These are phyloP conservation scores for Yponomeuta evonymella DNA, from an alignment of 2,888 invertebrate genomes.

Conservation along the genomic window DNA sequence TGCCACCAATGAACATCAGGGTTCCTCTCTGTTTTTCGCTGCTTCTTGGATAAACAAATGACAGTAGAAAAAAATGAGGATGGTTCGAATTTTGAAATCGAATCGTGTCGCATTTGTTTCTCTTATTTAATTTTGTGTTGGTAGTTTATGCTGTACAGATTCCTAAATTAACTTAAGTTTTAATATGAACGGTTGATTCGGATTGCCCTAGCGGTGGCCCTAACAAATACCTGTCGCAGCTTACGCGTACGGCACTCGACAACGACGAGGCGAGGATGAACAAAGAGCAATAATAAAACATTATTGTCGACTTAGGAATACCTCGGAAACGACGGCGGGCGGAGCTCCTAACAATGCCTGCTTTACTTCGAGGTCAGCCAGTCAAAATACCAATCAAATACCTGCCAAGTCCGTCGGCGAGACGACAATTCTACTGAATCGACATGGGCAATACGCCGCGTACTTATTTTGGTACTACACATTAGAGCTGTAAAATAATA, in stretches of 20 bases:
- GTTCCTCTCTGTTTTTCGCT: not conserved
- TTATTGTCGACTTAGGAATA: constrained; percentile 34
- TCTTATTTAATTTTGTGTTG: not conserved
- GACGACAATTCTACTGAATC: constrained; percentile 65
- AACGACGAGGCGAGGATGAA: constrained; percentile 36
- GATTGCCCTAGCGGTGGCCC: constrained; percentile 26
- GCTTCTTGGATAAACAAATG: not conserved
- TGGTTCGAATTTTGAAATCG: not conserved
- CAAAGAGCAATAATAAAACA: constrained; percentile 27
- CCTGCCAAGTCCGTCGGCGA: constrained; percentile 73
- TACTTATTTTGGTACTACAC: constrained; percentile 69
- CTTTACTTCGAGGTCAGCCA: constrained; percentile 41
- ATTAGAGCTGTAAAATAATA: constrained; percentile 69
- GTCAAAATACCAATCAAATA: constrained; percentile 74
- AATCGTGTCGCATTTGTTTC: not conserved
- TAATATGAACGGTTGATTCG: not conserved
- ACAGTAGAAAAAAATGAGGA: not conserved
- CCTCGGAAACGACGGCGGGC: constrained; percentile 61
- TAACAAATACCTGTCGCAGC: constrained; percentile 68
- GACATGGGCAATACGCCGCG: constrained; percentile 60
- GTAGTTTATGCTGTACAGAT: not conserved
- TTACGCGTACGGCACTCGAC: constrained; percentile 43
- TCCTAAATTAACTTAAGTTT: not conserved
- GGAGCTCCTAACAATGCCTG: constrained; percentile 24
- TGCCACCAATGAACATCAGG: not conserved